Evolutionary conservation across 1,140 invertebrate genomes (phyloP), one percentile per base, ranked within the genome.

Genomic region (Caerostris darwini): DNA sequence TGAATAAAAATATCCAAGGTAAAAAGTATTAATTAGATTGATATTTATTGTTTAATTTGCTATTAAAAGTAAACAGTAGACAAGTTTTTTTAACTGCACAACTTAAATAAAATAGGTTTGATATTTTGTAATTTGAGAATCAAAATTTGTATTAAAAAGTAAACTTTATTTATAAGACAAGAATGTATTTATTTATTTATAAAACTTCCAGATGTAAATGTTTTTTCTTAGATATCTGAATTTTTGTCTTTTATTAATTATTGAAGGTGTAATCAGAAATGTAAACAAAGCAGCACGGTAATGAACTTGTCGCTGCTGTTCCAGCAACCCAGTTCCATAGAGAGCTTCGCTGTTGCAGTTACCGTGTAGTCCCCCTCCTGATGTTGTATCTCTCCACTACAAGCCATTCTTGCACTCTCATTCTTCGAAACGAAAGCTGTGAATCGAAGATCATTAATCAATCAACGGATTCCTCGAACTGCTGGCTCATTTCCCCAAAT

Each of bases 261-360:
- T 77, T 8, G 12, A 50, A 8, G 5, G 7, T 50, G 8, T 85
- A 7, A 59, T 85, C 83, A 7, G 17, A 85, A 59, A 7, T 5
- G 83, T 85, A 85, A 85, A 85, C 83, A 85, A 85, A 85, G 34
- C 83, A n/a, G 17, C 54, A 89, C 58, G 90, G 61, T 56, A n/a
- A 82, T 91, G 71, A 91, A 91, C 69, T 91, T 91, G 71, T 91
- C 69, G 90, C 71, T 81, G 71, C 69, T 82, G 90, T 91, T 91
- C 90, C 56, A 91, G 19, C 90, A 64, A 91, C 90, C 90, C 77
- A 82, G 5, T 91, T 91, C 3, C 19, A 34, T 5, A 50, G 69
- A 57, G 83, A 85, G 83, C 10, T 17, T 58, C 64, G 90, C 90
- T 91, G 71, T 91, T 82, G 14, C 7, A 12, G 7, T 53, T 53